Percentiles rank a stretch among this genome's conserved stretches.
phyloP scores from a whole-genome alignment of 2,113 vertebrate genomes.

The Acrocephalus kingi region DNA sequence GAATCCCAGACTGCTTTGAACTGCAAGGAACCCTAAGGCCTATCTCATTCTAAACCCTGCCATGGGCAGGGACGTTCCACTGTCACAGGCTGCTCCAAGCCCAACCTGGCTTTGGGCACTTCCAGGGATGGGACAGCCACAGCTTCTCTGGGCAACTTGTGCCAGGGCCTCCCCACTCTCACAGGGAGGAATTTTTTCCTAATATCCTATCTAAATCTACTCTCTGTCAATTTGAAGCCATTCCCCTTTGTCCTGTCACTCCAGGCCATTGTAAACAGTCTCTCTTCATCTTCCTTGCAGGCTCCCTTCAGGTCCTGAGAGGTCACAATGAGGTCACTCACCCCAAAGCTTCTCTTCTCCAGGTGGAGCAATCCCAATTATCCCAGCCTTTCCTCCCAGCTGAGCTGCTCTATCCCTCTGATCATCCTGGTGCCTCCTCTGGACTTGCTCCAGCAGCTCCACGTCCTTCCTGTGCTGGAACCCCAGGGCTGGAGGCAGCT shows the following conservation, averaged over 20 bases:
- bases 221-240: background rate
- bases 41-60: background rate
- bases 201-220: background rate
- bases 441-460: background rate
- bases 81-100: background rate
- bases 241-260: background rate
- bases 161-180: background rate
- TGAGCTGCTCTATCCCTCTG: background rate
- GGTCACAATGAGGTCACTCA: background rate
- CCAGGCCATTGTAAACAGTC: background rate
- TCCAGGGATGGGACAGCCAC: background rate
- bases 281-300: background rate
- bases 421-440: background rate
- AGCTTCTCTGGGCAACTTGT: background rate
- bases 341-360: background rate
- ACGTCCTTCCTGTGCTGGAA: rapidly evolving
- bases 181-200: background rate
- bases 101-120: background rate
- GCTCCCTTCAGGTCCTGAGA: background rate
- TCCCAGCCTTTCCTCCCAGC: background rate
- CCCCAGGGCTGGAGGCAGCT: background rate
- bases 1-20: background rate
- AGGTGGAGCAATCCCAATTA: background rate
- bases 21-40: background rate
- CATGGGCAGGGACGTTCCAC: background rate